Percentiles rank a stretch among this genome's conserved stretches.
phyloP scores from a whole-genome alignment of 2,113 vertebrate genomes.

The Genyomyrus donnyi region DNA sequence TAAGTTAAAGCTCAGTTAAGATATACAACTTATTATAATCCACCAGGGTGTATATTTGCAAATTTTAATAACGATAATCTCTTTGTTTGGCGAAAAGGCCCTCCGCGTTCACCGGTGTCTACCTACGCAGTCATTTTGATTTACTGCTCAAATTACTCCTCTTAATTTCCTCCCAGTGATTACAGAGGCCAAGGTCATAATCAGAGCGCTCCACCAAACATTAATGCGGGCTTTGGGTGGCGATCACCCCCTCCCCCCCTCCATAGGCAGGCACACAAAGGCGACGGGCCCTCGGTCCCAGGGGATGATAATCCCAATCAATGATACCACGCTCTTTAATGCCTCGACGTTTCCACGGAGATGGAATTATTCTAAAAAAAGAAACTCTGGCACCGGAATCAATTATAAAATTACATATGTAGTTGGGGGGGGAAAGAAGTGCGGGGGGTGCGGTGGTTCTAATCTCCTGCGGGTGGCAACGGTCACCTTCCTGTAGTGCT shows the following conservation, averaged over 20 bases:
- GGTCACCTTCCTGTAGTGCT: constrained; percentile 64
- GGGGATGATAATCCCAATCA: constrained; percentile 14
- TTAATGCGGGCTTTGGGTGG: not conserved
- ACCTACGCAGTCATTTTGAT: constrained; percentile 5
- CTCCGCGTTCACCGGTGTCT: not conserved
- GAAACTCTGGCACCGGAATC: constrained; percentile 55
- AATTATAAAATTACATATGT: constrained; percentile 79
- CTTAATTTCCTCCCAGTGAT: constrained; percentile 15
- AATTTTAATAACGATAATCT: not conserved
- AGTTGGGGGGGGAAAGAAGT: constrained; percentile 44
- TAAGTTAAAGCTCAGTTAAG: not conserved
- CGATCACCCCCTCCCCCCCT: not conserved
- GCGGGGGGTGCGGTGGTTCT: constrained; percentile 53
- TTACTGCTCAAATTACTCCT: constrained; percentile 17
- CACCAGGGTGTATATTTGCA: not conserved
- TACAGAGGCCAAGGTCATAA: constrained; percentile 17
- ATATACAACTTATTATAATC: not conserved
- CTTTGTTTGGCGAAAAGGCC: not conserved
- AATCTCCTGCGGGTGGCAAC: constrained; percentile 67
- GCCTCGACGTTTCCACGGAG: constrained; percentile 5
- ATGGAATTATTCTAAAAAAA: constrained; percentile 25
- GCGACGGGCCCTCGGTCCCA: not conserved
- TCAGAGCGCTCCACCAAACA: not conserved
- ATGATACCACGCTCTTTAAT: constrained; percentile 4
- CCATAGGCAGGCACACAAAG: not conserved